These are phyloP conservation scores for Holothuria leucospilota DNA, from an alignment of 53 echinoderm and acorn worm species.

Conservation along the genomic window DNA sequence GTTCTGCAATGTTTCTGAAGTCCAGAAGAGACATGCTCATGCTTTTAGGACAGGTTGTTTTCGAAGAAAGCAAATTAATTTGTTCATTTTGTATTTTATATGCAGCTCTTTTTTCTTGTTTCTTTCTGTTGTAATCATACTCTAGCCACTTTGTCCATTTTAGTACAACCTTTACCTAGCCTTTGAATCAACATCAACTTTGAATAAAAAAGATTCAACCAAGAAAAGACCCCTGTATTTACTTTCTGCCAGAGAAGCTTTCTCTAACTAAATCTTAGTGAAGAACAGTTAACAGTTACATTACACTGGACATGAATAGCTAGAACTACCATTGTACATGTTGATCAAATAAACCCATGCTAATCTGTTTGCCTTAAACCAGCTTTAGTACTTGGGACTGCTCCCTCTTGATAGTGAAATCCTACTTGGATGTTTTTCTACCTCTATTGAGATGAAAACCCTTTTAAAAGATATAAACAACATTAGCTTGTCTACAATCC, in stretches of 20 bases:
- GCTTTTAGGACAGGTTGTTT: too few relatives aligned
- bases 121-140: too few relatives aligned
- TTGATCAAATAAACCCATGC: constrained; percentile 31
- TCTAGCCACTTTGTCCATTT: too few relatives aligned
- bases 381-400: constrained; percentile 11
- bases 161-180: too few relatives aligned
- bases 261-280: not conserved
- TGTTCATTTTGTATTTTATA: too few relatives aligned
- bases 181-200: too few relatives aligned
- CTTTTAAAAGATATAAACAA: constrained; percentile 38
- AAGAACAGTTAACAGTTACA: constrained; percentile 42
- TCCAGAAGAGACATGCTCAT: too few relatives aligned
- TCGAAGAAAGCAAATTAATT: too few relatives aligned
- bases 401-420: constrained; percentile 30
- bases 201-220: not conserved
- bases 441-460: constrained; percentile 32
- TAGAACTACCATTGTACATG: not conserved
- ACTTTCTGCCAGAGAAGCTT: not conserved
- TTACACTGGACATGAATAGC: constrained; percentile 1
- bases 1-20: too few relatives aligned
- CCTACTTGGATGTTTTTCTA: constrained; percentile 41
- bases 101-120: too few relatives aligned
- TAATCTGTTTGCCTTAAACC: constrained; percentile 49
- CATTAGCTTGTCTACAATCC: constrained; percentile 44
- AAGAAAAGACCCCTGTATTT: constrained; percentile 2